Base-by-base conservation (phyloP, 1,140 invertebrate genomes). In the Solen grandis region DNA sequence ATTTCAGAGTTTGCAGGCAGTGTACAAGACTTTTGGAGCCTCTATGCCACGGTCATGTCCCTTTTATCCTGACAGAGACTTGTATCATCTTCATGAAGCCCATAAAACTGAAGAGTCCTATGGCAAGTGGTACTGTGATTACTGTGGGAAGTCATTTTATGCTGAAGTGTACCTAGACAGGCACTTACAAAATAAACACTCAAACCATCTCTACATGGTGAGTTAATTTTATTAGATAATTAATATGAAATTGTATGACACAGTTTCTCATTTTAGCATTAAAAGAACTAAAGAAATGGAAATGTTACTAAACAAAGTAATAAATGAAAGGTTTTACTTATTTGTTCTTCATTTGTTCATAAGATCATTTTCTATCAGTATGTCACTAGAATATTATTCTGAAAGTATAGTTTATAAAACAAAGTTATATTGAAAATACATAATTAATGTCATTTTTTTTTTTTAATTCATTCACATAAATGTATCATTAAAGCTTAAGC, bases 71-170 rank as follows among this genome's bases (percentile, higher is more conserved):
- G 94, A 94, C 68, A 94, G 97, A 82, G 97, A 98, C 91, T 95
- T 97, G 46, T 97, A 96, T 91, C 95, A 95, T 62, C 95, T 96
- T 0, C 96, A 97, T 87, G 96, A 97, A 91, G 54, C 60, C 50
- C 78, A 80, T n/a, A 85, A 87, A 50, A 81, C 62, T 4, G 81
- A 81, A 74, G 86, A 86, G 46, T 69, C 63, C 93, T 94, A 29
- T 95, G 96, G 82, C 97, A 97, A 92, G 90, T 98, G 96, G 96
- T 96, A 95, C 0, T 98, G 97, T 90, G 95, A 96, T 35, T 94
- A 97, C 75, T 98, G 97, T 93, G 97, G 97, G 70, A 97, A 97
- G 92, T 96, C 95, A 41, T 98, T 98, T 91, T 96, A 96, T 92
- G 95, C 96, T 88, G 96, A 98, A 91, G 95, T 95, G 90, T 95